These are phyloP conservation scores for Eptesicus fuscus DNA, from an alignment of 2,113 vertebrate genomes.

Conservation along the genomic window DNA sequence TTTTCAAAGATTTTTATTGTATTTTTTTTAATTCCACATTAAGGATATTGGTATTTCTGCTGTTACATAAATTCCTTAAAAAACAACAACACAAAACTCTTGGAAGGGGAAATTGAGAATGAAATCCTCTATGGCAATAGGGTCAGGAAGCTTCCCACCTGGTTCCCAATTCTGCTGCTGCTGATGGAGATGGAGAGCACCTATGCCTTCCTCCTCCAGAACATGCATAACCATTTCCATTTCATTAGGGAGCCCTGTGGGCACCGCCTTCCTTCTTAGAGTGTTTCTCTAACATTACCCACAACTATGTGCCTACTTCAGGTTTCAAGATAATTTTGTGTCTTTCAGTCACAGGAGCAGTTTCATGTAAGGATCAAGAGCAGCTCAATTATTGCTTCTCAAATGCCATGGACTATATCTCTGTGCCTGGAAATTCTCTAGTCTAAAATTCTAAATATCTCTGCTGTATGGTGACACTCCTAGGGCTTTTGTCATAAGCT, in stretches of 20 bases:
- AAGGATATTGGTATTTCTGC: neutral
- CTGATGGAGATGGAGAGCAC: accelerated
- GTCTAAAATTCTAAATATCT: neutral
- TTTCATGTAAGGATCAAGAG: neutral
- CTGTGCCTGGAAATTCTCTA: neutral
- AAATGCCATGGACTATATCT: neutral
- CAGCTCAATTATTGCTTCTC: neutral
- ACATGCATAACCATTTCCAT: neutral
- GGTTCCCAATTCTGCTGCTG: neutral
- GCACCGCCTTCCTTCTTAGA: neutral
- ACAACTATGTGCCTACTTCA: neutral
- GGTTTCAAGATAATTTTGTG: neutral
- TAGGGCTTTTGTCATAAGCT: neutral
- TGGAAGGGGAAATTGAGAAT: neutral
- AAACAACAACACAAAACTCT: neutral
- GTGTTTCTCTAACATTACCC: neutral
- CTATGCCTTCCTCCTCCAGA: accelerated
- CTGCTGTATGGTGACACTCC: neutral
- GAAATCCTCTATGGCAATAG: neutral
- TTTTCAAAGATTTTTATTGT: neutral
- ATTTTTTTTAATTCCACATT: neutral
- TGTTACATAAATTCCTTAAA: neutral
- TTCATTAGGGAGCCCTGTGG: neutral
- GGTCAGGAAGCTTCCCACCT: accelerated
- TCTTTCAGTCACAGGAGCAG: neutral